These are phyloP conservation scores for Pseudochirops cupreus DNA, from an alignment of 2,797 vertebrate species.

Conservation along the genomic window DNA sequence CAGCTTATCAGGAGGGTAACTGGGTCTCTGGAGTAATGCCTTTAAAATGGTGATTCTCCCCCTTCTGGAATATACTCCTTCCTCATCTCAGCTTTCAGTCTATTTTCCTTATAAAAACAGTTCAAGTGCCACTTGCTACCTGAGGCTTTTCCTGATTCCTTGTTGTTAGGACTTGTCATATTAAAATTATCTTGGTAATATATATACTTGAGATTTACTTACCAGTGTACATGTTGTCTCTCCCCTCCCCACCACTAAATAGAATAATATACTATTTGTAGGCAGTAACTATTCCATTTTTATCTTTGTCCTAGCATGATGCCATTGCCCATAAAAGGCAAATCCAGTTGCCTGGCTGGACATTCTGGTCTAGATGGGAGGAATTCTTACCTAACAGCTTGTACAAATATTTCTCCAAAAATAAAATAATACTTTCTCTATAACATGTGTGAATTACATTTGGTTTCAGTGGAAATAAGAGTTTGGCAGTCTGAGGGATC, in stretches of 20 bases:
- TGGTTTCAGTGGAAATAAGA: slow-evolving; percentile 56
- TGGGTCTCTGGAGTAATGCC: neutral
- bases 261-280: neutral
- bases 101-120: neutral
- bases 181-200: neutral
- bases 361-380: neutral
- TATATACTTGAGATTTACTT: neutral
- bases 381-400: slow-evolving; percentile 33
- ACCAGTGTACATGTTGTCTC: neutral
- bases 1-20: neutral
- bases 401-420: slow-evolving; percentile 57
- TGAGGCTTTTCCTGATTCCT: neutral
- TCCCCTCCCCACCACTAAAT: neutral
- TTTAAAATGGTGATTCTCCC: neutral
- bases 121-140: neutral
- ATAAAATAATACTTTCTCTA: slow-evolving; percentile 48
- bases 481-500: slow-evolving; percentile 36
- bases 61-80: neutral
- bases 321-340: neutral
- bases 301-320: neutral
- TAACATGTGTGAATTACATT: slow-evolving; percentile 52
- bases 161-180: neutral
- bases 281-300: neutral
- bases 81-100: neutral
- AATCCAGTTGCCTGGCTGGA: neutral